phyloP scores from a whole-genome alignment of 2,113 vertebrate genomes.

The Sebastes fasciatus region DNA sequence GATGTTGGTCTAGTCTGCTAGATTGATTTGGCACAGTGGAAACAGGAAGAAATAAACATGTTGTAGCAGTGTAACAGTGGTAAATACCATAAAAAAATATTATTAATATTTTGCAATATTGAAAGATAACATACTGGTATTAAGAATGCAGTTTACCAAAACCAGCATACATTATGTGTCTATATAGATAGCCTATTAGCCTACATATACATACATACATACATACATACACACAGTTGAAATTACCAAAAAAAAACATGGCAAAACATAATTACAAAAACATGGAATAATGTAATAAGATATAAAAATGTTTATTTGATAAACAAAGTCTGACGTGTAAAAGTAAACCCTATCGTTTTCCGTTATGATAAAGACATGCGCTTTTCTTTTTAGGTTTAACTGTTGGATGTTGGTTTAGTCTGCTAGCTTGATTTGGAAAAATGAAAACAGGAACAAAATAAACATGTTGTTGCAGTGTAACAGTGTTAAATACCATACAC shows the following conservation, averaged over 20 bases:
- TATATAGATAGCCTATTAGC: background rate
- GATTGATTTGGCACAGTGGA: background rate
- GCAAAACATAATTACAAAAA: background rate
- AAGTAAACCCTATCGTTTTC: no score
- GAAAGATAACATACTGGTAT: background rate
- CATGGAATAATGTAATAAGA: background rate
- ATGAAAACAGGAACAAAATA: background rate
- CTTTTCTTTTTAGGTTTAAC: background rate
- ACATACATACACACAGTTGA: background rate
- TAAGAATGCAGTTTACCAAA: background rate
- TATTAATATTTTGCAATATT: background rate
- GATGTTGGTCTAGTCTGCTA: background rate
- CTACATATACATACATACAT: no score
- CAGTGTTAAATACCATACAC: background rate
- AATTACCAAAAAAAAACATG: background rate
- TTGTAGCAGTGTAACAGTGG: background rate
- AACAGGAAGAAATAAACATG: background rate
- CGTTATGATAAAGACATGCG: background rate
- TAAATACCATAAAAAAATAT: background rate
- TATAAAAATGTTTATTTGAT: background rate
- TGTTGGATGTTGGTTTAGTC: background rate
- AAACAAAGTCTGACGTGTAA: no score
- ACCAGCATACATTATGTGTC: background rate
- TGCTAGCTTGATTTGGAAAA: background rate
- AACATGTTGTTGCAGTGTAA: background rate